A percentile compares a stretch with the other conserved stretches of the same genome.
Conservation (phyloP, 2,797 vertebrate species). For the Parauchenoglanis ngamensis region DNA sequence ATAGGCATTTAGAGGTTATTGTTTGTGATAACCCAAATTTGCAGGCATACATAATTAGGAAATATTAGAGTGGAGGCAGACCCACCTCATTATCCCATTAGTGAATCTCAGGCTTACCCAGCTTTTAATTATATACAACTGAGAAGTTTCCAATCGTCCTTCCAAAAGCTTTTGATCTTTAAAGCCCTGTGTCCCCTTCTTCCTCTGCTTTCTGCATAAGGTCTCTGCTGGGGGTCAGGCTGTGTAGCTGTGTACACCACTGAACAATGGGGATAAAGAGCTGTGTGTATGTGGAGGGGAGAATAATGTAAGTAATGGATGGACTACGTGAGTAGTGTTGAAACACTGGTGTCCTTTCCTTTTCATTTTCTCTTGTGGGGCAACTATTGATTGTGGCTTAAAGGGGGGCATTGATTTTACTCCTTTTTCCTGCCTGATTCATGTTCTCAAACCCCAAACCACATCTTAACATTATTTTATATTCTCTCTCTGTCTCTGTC, state of each 20-base stretch:
- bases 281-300: background rate
- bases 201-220: slow-evolving; percentile 51
- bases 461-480: slow-evolving; percentile 3
- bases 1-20: background rate
- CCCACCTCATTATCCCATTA: slow-evolving; percentile 71
- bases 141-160: slow-evolving; percentile 62
- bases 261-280: background rate
- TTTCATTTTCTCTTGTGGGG: slow-evolving; percentile 48
- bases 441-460: slow-evolving; percentile 50
- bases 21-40: background rate
- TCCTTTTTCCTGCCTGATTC: slow-evolving; percentile 54
- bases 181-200: slow-evolving; percentile 63
- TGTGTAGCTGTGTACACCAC: slow-evolving; percentile 7
- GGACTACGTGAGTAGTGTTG: slow-evolving; percentile 32
- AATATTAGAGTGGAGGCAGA: slow-evolving; percentile 10
- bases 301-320: slow-evolving; percentile 13
- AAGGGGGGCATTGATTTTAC: slow-evolving; percentile 59
- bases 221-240: slow-evolving; percentile 24
- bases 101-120: slow-evolving; percentile 62
- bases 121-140: slow-evolving; percentile 74
- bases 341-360: slow-evolving; percentile 45
- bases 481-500: background rate
- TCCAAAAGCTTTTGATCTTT: slow-evolving; percentile 70
- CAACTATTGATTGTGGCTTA: slow-evolving; percentile 57
- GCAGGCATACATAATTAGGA: background rate